Evolutionary conservation across 2,888 invertebrate genomes (phyloP).

Genomic region (Erpobdella octoculata): DNA sequence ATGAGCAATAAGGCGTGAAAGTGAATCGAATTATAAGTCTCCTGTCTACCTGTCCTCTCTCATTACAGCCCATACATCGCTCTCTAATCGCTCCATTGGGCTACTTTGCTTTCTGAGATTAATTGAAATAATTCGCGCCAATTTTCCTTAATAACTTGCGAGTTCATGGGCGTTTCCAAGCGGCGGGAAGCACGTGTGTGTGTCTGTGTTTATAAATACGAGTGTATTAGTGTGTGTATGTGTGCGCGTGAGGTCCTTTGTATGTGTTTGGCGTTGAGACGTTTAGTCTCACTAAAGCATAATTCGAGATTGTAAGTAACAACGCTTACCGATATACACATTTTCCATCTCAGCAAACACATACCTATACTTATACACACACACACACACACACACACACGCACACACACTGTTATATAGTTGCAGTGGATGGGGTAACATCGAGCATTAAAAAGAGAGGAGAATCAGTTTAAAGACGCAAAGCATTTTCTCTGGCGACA

Average conservation of each 20-base stretch:
- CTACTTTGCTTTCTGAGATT: constrained; percentile 6
- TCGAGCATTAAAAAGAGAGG: too few species aligned
- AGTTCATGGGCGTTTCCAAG: too few species aligned
- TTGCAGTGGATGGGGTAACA: too few species aligned
- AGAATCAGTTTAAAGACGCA: too few species aligned
- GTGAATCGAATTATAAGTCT: constrained; percentile 7
- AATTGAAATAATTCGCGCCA: constrained; percentile 22
- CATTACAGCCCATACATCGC: background rate
- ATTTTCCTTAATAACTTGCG: constrained; percentile 14
- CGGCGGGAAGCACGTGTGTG: too few species aligned
- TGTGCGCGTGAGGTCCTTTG: background rate
- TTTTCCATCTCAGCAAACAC: too few species aligned
- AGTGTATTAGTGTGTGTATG: background rate
- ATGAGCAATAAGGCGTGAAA: too few species aligned
- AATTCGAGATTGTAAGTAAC: background rate
- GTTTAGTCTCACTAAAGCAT: background rate
- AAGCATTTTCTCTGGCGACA: too few species aligned
- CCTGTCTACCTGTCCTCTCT: background rate
- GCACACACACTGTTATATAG: too few species aligned
- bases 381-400: too few species aligned
- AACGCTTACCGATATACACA: too few species aligned
- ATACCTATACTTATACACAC: too few species aligned
- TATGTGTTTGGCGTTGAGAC: background rate
- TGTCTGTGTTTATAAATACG: background rate
- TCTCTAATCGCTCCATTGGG: background rate